Evolutionary conservation across 2,888 invertebrate genomes (phyloP).

Genomic region (Phyllotreta cruciferae): DNA sequence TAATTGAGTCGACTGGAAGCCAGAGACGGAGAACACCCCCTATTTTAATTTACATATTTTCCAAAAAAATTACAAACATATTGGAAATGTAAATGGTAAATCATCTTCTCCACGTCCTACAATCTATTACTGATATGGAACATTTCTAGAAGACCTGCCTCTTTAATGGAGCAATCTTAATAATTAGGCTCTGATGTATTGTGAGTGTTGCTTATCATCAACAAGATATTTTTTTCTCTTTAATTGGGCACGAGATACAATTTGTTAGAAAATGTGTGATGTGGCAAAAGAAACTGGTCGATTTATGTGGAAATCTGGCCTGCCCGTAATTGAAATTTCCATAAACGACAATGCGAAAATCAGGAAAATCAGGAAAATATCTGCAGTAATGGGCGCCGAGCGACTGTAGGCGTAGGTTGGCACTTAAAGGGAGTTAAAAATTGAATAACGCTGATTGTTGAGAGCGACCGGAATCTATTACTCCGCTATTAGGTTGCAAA

Average conservation of each 20-base stretch:
- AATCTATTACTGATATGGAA: too few relatives aligned
- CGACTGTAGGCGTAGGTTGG: slow-evolving; percentile 36
- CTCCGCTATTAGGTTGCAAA: slow-evolving; percentile 58
- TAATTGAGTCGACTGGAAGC: slow-evolving; percentile 24
- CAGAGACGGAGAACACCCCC: not conserved
- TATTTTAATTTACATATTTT: too few relatives aligned
- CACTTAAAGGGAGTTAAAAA: slow-evolving; percentile 55
- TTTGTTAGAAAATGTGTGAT: not conserved
- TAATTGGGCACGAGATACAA: not conserved
- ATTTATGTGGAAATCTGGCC: not conserved
- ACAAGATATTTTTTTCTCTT: too few relatives aligned
- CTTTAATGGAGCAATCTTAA: too few relatives aligned
- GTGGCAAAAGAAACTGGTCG: not conserved
- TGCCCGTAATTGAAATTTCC: slow-evolving; percentile 25
- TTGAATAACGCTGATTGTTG: slow-evolving; percentile 58
- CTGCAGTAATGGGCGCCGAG: slow-evolving; percentile 27
- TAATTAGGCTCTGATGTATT: too few relatives aligned
- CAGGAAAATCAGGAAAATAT: slow-evolving; percentile 21
- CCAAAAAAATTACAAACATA: not conserved
- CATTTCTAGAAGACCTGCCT: too few relatives aligned
- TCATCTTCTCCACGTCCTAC: too few relatives aligned
- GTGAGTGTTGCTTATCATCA: too few relatives aligned
- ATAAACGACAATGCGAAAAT: slow-evolving; percentile 28
- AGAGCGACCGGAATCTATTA: slow-evolving; percentile 58
- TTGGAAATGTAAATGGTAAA: too few relatives aligned